A percentile compares a stretch with the other conserved stretches of the same genome.
These are phyloP conservation scores for Cladopsammia gracilis DNA, from an alignment of 64 coral and sea anemone genomes.

Conservation along the genomic window DNA sequence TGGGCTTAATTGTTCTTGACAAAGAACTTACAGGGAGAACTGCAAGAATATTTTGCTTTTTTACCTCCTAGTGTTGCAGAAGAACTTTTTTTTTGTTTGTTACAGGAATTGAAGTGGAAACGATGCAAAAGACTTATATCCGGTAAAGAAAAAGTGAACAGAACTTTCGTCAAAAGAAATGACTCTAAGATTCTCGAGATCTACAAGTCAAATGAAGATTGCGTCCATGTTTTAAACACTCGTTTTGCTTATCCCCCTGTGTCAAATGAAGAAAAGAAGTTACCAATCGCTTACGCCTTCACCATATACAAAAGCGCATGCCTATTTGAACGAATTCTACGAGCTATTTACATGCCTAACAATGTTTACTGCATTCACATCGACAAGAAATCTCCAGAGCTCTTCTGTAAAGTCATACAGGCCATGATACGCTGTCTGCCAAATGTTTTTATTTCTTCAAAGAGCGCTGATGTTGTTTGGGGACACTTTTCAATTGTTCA, in stretches of 20 bases:
- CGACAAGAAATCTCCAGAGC: constrained; percentile 19
- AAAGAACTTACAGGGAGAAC: no score
- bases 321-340: constrained; percentile 48
- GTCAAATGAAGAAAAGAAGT: constrained; percentile 1
- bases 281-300: constrained; percentile 41
- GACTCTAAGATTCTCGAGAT: background rate
- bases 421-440: constrained; percentile 36
- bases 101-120: constrained; percentile 28
- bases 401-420: constrained; percentile 9
- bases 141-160: background rate
- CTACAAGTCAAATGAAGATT: background rate
- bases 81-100: no score
- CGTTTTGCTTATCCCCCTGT: constrained; percentile 3
- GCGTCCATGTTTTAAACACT: background rate
- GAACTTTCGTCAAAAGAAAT: background rate
- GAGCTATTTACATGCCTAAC: constrained; percentile 48
- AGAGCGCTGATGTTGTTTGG: constrained; percentile 30
- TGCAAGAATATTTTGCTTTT: no score
- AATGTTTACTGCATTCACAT: constrained; percentile 62
- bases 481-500: constrained; percentile 39
- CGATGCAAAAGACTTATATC: constrained; percentile 29
- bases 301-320: constrained; percentile 21
- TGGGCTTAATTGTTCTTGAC: no score
- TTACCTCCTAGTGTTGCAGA: no score
- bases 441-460: constrained; percentile 46